Evolutionary conservation across 2,797 vertebrate species (phyloP), one percentile per base, ranked within the genome.

Genomic region (Tachyglossus aculeatus): DNA sequence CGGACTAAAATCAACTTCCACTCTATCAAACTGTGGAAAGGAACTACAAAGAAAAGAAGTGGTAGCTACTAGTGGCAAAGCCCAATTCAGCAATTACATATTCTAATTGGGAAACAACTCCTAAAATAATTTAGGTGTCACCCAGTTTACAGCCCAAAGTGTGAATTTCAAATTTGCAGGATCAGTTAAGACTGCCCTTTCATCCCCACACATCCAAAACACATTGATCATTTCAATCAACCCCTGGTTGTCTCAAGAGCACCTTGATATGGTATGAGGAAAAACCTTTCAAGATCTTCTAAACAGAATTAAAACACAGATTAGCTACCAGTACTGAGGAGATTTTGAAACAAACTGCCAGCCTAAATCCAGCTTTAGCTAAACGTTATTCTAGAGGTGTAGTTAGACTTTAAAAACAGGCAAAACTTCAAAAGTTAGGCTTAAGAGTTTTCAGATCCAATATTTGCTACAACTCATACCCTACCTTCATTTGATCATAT

Each of bases 1-100:
- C n/a, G 1, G 21, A 14, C 10, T 25, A 56, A 32, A 52, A 4
- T 16, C n/a, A n/a, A n/a, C n/a, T n/a, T n/a, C n/a, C n/a, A n/a
- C n/a, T n/a, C n/a, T n/a, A n/a, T n/a, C n/a, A n/a, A n/a, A n/a
- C n/a, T n/a, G n/a, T n/a, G n/a, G n/a, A n/a, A n/a, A n/a, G n/a
- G n/a, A n/a, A n/a, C n/a, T n/a, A n/a, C n/a, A n/a, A n/a, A n/a
- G 36, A 8, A 2, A 31, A 66, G 73, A 56, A n/a, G 39, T 11
- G 45, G 58, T 57, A 51, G 53, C 25, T 2, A 54, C 6, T 59
- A 74, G 21, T 3, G 32, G 21, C 6, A 63, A 77, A 85, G 63
- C 22, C 43, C 40, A 55, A 14, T 77, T 59, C 21, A 58, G 32
- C 6, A 71, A 74, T 38, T 32, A 31, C 3, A 29, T 2, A 56